These are phyloP conservation scores for Andricus curvator DNA, from an alignment of 2,888 invertebrate species.

Conservation along the genomic window DNA sequence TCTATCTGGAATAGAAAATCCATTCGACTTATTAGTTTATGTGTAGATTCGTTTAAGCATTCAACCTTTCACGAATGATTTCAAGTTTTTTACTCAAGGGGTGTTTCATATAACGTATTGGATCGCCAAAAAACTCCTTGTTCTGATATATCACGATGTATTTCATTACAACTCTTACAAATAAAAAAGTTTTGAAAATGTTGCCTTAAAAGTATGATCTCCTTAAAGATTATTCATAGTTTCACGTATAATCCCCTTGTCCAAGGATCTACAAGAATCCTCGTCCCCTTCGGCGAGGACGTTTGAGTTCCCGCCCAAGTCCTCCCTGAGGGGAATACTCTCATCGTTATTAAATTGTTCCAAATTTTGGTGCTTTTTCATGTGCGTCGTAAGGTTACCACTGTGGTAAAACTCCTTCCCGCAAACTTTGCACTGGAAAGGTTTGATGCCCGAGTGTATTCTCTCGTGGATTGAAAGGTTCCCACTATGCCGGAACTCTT, in stretches of 20 bases:
- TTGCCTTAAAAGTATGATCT: conserved; percentile 18
- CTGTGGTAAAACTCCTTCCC: conserved; percentile 77
- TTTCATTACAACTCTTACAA: conserved; percentile 19
- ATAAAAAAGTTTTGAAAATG: conserved; percentile 21
- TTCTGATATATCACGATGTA: background rate
- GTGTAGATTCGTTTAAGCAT: too few relatives aligned
- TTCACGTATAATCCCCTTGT: background rate
- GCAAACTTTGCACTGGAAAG: conserved; percentile 77
- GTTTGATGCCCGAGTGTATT: conserved; percentile 76
- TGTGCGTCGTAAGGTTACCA: conserved; percentile 76
- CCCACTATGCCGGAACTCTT: conserved; percentile 77
- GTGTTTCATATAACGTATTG: background rate
- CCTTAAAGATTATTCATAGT: conserved; percentile 27
- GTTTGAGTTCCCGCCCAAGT: background rate
- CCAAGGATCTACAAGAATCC: background rate
- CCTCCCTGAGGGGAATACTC: background rate
- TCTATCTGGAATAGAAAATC: too few relatives aligned
- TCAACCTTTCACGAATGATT: too few relatives aligned
- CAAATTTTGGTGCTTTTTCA: conserved; percentile 71
- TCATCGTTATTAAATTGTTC: background rate
- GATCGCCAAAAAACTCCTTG: background rate
- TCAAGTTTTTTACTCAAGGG: too few relatives aligned
- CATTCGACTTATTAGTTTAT: too few relatives aligned
- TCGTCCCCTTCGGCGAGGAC: background rate
- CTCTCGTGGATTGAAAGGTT: conserved; percentile 76